phyloP scores from a whole-genome alignment of 2,888 invertebrate genomes.

The Entomobrya multifasciata region DNA sequence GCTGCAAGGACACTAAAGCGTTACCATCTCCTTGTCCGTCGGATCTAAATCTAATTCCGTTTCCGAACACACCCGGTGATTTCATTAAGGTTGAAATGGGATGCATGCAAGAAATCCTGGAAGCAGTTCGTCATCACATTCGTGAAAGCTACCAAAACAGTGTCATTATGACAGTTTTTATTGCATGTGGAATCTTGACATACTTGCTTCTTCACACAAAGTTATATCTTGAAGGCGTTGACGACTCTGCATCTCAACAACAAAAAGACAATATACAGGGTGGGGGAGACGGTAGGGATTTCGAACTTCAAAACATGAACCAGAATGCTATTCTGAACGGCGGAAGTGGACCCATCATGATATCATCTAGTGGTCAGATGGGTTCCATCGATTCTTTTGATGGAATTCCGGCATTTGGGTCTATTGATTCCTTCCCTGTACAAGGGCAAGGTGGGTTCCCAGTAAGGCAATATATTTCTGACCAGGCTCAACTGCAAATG shows the following conservation, averaged over 20 bases:
- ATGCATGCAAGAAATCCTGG: constrained; percentile 68
- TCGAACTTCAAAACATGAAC: not conserved
- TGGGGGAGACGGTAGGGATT: not conserved
- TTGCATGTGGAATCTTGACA: constrained; percentile 29
- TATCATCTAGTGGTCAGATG: constrained; percentile 43
- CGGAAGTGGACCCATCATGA: not conserved
- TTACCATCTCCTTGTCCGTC: constrained; percentile 37
- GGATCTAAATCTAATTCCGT: constrained; percentile 64
- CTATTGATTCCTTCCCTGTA: not conserved
- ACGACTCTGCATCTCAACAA: not conserved
- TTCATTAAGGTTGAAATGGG: constrained; percentile 70
- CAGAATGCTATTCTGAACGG: not conserved
- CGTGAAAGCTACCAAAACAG: constrained; percentile 47
- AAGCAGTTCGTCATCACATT: constrained; percentile 36
- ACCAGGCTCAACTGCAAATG: not conserved
- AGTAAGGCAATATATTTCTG: no score
- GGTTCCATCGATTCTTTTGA: constrained; percentile 46
- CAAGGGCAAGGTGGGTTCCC: not conserved
- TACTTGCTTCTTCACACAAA: constrained; percentile 21
- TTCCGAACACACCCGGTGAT: constrained; percentile 58
- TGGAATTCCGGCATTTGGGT: not conserved
- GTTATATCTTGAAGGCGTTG: constrained; percentile 8
- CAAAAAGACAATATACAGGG: not conserved
- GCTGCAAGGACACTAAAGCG: constrained; percentile 55
- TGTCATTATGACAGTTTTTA: constrained; percentile 36